A percentile compares a stretch with the other conserved stretches of the same genome.
phyloP scores from a whole-genome alignment of 2,888 invertebrate genomes.

The Congeria kusceri region DNA sequence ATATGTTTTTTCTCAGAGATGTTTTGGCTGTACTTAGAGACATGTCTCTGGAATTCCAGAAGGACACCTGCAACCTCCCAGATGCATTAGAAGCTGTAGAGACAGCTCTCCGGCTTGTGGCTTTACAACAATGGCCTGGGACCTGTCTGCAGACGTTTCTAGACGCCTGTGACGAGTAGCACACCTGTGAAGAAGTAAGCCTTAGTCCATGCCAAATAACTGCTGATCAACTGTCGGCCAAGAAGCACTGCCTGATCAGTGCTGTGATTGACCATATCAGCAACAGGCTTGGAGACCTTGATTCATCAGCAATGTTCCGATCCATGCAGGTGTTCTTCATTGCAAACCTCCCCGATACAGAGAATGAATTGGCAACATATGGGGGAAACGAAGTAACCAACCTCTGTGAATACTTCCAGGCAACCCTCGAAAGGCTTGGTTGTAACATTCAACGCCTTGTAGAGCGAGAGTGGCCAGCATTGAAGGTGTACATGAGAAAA shows the following conservation, averaged over 20 bases:
- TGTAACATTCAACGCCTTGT: constrained; percentile 30
- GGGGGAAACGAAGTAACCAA: constrained; percentile 9
- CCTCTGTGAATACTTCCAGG: constrained; percentile 31
- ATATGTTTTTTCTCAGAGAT: constrained; percentile 58
- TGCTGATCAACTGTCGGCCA: constrained; percentile 23
- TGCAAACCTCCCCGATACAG: constrained; percentile 45
- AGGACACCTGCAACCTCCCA: constrained; percentile 36
- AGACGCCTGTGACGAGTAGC: constrained; percentile 15
- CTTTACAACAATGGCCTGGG: constrained; percentile 39
- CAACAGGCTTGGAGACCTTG: constrained; percentile 45
- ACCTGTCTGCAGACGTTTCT: not conserved
- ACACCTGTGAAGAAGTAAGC: constrained; percentile 24
- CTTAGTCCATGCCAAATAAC: constrained; percentile 25
- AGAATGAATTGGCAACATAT: constrained; percentile 24
- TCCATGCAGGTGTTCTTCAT: constrained; percentile 58
- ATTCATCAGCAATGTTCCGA: constrained; percentile 30
- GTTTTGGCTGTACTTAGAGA: constrained; percentile 40
- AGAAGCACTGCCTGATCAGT: constrained; percentile 30
- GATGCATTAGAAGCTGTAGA: constrained; percentile 46
- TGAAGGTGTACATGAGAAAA: constrained; percentile 24
- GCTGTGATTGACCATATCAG: constrained; percentile 44
- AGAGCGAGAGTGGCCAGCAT: constrained; percentile 41
- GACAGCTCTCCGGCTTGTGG: constrained; percentile 46
- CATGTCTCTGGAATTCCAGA: constrained; percentile 52
- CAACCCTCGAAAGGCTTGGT: constrained; percentile 29